Percentiles rank a stretch among this genome's conserved stretches.
Conservation (phyloP, 2,888 invertebrate species). For the Acrobasis consociella region DNA sequence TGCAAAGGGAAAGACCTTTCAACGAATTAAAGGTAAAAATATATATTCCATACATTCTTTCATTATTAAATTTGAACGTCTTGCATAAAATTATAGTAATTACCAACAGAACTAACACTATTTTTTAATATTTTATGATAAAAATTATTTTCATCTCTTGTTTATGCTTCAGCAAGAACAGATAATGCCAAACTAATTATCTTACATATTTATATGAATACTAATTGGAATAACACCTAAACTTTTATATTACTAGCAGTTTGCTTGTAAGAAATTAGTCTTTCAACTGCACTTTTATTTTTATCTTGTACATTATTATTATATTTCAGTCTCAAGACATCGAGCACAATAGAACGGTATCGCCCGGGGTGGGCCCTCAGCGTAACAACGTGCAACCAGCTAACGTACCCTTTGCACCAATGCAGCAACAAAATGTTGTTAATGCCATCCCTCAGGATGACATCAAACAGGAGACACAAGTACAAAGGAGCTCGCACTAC, state of each 20-base stretch:
- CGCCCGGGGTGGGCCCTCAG: conserved; percentile 51
- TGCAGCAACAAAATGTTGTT: conserved; percentile 53
- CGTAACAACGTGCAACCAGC: conserved; percentile 49
- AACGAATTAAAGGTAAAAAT: conserved; percentile 74
- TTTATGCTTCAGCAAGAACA: background rate
- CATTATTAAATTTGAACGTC: background rate
- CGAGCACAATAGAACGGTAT: conserved; percentile 56
- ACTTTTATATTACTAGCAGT: background rate
- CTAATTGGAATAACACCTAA: background rate
- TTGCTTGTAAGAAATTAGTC: background rate
- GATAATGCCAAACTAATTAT: background rate
- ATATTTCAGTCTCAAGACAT: conserved; percentile 62
- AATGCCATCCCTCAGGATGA: conserved; percentile 50
- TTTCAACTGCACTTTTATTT: background rate
- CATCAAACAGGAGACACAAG: conserved; percentile 65
- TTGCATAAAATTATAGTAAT: too few species aligned
- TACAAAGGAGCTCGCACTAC: conserved; percentile 72
- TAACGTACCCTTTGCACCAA: conserved; percentile 43
- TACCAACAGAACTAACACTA: too few species aligned
- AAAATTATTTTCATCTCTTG: background rate
- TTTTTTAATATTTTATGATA: background rate
- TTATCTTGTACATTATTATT: background rate
- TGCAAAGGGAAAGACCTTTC: conserved; percentile 84
- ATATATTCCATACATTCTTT: background rate
- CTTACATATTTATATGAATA: background rate